Base-by-base conservation (phyloP, 2,888 invertebrate species). In the Drosophila macrospina region DNA sequence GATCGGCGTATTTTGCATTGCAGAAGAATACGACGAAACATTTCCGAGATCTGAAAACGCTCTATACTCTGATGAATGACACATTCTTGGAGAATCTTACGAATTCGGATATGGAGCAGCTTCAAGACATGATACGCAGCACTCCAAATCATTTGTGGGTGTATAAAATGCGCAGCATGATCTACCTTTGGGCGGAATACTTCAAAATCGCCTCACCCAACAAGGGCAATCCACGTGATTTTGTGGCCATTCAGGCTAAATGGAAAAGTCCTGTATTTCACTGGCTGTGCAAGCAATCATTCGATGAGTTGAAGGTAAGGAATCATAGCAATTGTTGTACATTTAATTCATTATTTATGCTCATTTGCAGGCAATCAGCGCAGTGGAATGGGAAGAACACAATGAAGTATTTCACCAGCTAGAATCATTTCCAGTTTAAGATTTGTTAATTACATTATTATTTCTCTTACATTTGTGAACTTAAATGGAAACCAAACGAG, bases 331-430 rank as follows among this genome's bases (percentile, higher is more conserved):
- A 15, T 11, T 55, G 10, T 11, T n/a, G 16, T 55, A n/a, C 13
- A 20, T 6, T 45, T 47, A 16, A 16, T 6, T 6, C 30, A 26
- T 20, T 32, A n/a, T 5, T 39, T 30, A 6, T 11, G 5, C 3
- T 45, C 50, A 47, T 32, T 80, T 80, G 4, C 74, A 86, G 87
- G 68, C 66, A 16, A 74, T 86, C 20, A 85, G 86, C 37, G 64
- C 57, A 16, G 51, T 66, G 5, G 74, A 76, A 36, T 88, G 85
- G 87, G 61, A 57, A 0, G 45, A 67, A 10, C 86, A 83, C 52
- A 39, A 39, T 0, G 11, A 34, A 26, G 20, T 72, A 48, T 87
- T 69, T 61, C 39, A 37, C 4, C 15, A 0, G 5, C 16, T 74
- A 1, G 28, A 60, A 62, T 44, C 42, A 11, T 5, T 7, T 1